phyloP scores from a whole-genome alignment of 2,797 vertebrate species.

The Microcaecilia unicolor region DNA sequence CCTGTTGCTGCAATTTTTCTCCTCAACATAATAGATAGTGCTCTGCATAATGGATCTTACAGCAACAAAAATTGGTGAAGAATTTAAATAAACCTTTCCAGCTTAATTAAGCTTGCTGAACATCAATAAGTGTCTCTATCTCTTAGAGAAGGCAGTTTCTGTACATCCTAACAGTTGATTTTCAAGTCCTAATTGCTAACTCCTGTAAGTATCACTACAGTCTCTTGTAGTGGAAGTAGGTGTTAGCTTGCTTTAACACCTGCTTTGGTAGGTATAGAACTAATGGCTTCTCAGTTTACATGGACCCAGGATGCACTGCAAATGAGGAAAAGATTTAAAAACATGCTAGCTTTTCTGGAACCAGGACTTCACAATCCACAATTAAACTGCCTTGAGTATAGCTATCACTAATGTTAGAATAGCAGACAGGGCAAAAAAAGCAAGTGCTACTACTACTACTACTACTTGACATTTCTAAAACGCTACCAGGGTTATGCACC shows the following conservation, averaged over 20 bases:
- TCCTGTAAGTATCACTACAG: not conserved
- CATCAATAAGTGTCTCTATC: constrained; percentile 7
- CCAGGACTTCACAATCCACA: not conserved
- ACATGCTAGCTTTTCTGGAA: constrained; percentile 1
- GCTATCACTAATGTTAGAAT: not conserved
- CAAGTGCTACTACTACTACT: too few species aligned
- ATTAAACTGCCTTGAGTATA: too few species aligned
- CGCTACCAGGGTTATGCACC: too few species aligned
- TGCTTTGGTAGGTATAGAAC: not conserved
- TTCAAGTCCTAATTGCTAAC: not conserved
- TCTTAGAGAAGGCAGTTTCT: constrained; percentile 4
- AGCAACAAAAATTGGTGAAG: not conserved
- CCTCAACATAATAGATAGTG: constrained; percentile 10
- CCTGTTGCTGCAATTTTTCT: constrained; percentile 1
- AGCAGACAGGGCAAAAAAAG: not conserved
- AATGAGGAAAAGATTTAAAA: constrained; percentile 2
- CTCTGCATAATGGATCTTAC: constrained; percentile 6
- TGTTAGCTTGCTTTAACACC: not conserved
- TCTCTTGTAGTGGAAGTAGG: not conserved
- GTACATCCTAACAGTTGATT: not conserved
- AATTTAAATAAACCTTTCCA: constrained; percentile 12
- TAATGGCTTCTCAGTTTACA: not conserved
- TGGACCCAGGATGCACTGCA: not conserved
- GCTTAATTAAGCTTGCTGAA: constrained; percentile 16
- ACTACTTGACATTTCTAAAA: too few species aligned